Evolutionary conservation across 2,113 vertebrate genomes (phyloP), one percentile per base, ranked within the genome.

Genomic region (Bujurquina vittata): DNA sequence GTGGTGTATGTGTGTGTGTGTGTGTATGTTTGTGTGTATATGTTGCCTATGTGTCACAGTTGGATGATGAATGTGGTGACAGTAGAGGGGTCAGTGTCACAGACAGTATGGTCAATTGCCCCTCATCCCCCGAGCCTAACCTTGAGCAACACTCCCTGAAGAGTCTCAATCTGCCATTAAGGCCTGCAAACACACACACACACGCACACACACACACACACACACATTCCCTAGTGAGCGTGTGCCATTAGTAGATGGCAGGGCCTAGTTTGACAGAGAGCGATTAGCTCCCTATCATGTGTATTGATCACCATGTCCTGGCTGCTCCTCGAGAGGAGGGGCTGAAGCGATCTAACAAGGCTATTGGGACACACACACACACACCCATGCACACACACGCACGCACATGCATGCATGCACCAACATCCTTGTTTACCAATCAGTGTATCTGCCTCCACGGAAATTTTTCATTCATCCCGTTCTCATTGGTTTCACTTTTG

Each of bases 211-310:
- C 11, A 35, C 73, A 81, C 49, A 80, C 81, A 83, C 61, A 74
- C 86, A 76, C 55, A 37, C 73, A 75, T 26, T 91, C 90, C 87
- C 85, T 33, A 62, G 85, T 91, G 92, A 93, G 85, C 75, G 78
- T 93, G 93, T 91, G 91, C 92, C 93, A 94, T 95, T 95, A 95
- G 94, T 90, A 88, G 87, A 92, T 91, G 88, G 93, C 92, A 91
- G 89, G 80, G 82, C 65, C 81, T 76, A 81, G 86, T 91, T 90
- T 93, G 95, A 95, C 95, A 94, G 93, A 95, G 94, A 95, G 91
- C 93, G 94, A 95, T 95, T 95, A 95, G 94, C 93, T 93, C 92
- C 92, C 93, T 94, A 95, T 95, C 95, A 95, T 94, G 90, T 94
- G 93, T 95, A 95, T 95, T 94, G 95, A 95, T 95, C 95, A 93